Evolutionary conservation across 2,113 vertebrate genomes (phyloP).

Genomic region (Odocoileus virginianus): DNA sequence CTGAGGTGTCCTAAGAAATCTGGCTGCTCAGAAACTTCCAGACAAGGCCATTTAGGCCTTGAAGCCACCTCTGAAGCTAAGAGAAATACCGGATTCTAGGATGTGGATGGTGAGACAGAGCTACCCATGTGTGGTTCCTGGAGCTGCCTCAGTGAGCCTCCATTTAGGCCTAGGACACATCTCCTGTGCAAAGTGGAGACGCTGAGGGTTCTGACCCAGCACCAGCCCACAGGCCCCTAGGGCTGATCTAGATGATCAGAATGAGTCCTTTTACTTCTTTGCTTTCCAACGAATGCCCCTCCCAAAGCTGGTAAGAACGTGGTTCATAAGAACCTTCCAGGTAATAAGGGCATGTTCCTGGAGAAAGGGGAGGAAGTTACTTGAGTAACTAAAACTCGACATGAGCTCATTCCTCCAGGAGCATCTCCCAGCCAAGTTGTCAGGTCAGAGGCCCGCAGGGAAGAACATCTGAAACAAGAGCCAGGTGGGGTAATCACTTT

Average conservation of each 20-base stretch:
- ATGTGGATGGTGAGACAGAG: too few relatives aligned
- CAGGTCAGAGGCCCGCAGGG: neutral
- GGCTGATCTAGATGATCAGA: neutral
- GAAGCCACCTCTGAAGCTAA: neutral
- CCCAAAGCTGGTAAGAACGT: neutral
- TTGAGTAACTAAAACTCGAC: neutral
- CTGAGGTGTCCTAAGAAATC: neutral
- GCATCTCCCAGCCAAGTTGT: neutral
- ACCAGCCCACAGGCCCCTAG: fast-evolving
- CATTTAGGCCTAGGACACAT: neutral
- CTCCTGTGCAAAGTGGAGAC: neutral
- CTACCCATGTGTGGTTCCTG: neutral
- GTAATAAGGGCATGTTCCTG: neutral
- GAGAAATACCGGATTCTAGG: neutral
- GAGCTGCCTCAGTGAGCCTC: neutral
- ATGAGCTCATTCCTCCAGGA: neutral
- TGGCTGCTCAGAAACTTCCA: neutral
- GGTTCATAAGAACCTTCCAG: neutral
- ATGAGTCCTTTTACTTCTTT: neutral
- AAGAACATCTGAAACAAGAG: neutral
- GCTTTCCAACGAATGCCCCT: neutral
- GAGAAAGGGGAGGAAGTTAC: neutral
- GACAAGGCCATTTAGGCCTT: neutral
- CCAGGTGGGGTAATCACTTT: neutral
- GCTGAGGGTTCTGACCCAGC: neutral